These are phyloP conservation scores for Drosophila maculinotata DNA, from an alignment of 2,888 invertebrate species.

Conservation along the genomic window DNA sequence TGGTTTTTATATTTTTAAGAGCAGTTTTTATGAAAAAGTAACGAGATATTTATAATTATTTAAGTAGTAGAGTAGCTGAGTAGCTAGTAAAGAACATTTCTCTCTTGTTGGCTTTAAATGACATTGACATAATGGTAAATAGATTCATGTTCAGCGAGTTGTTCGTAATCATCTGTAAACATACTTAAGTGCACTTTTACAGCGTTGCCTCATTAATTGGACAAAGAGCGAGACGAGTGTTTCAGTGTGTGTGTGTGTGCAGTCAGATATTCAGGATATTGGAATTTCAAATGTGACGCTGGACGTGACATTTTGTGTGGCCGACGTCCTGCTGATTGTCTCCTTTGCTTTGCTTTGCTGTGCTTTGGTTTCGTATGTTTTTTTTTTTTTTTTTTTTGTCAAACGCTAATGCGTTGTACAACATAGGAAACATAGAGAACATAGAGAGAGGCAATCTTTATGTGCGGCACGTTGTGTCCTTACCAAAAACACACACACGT, in stretches of 20 bases:
- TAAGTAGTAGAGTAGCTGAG: too few relatives aligned
- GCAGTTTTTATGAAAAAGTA: too few relatives aligned
- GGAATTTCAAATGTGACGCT: slow-evolving; percentile 58
- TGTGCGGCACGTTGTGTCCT: slow-evolving; percentile 60
- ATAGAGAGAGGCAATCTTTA: slow-evolving; percentile 53
- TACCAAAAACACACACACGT: slow-evolving; percentile 29
- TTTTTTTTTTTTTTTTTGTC: slow-evolving; percentile 23
- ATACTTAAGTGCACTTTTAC: slow-evolving; percentile 43
- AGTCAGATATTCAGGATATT: slow-evolving; percentile 53
- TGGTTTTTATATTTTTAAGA: too few relatives aligned
- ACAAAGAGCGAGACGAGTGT: slow-evolving; percentile 27
- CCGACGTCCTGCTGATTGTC: slow-evolving; percentile 49
- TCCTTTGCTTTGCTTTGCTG: slow-evolving; percentile 24
- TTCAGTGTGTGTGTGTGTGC: slow-evolving; percentile 8
- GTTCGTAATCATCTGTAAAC: slow-evolving; percentile 51
- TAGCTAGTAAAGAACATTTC: not conserved
- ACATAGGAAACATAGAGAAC: slow-evolving; percentile 17
- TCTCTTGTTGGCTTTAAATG: not conserved
- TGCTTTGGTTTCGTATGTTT: slow-evolving; percentile 6
- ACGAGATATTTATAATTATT: too few relatives aligned
- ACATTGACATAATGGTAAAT: not conserved
- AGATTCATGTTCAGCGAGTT: slow-evolving; percentile 2
- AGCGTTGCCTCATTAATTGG: slow-evolving; percentile 46
- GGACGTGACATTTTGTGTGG: slow-evolving; percentile 54
- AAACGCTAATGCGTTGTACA: slow-evolving; percentile 61